A percentile compares a stretch with the other conserved stretches of the same genome.
Conservation (phyloP, 2,888 invertebrate species). For the Petrolisthes cinctipes region DNA sequence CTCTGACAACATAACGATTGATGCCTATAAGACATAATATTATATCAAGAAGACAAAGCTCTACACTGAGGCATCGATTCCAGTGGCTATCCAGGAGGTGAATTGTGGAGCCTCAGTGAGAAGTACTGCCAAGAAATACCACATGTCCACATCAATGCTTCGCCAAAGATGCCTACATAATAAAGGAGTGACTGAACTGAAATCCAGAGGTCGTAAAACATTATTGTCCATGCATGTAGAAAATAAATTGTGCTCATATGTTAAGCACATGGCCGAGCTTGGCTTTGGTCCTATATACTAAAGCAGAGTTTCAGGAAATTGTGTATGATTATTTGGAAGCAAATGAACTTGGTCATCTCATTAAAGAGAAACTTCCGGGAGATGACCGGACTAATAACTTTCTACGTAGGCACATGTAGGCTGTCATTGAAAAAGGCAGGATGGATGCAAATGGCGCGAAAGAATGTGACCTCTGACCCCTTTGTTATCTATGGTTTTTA, state of each 20-base stretch:
- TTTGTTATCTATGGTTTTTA: slow-evolving; percentile 52
- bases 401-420: slow-evolving; percentile 17
- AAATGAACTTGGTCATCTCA: slow-evolving; percentile 16
- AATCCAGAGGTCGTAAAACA: neutral
- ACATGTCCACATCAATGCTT: slow-evolving; percentile 8
- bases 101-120: slow-evolving; percentile 11
- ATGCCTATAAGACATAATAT: slow-evolving; percentile 19
- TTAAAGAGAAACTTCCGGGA: slow-evolving; percentile 17
- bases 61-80: slow-evolving; percentile 15
- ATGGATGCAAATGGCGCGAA: slow-evolving; percentile 42
- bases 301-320: slow-evolving; percentile 25
- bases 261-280: slow-evolving; percentile 29
- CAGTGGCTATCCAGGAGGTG: slow-evolving; percentile 17
- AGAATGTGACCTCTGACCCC: slow-evolving; percentile 42
- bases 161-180: neutral
- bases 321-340: slow-evolving; percentile 26
- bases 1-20: neutral
- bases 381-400: slow-evolving; percentile 28
- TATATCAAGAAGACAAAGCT: slow-evolving; percentile 4
- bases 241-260: slow-evolving; percentile 12
- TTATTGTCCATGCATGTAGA: neutral
- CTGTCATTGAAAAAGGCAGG: slow-evolving; percentile 37
- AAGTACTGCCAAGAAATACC: slow-evolving; percentile 12
- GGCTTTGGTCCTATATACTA: slow-evolving; percentile 41
- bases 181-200: neutral